Evolutionary conservation across 1,140 invertebrate species (phyloP), one percentile per base, ranked within the genome.

Genomic region (Drosophila pallidifrons): DNA sequence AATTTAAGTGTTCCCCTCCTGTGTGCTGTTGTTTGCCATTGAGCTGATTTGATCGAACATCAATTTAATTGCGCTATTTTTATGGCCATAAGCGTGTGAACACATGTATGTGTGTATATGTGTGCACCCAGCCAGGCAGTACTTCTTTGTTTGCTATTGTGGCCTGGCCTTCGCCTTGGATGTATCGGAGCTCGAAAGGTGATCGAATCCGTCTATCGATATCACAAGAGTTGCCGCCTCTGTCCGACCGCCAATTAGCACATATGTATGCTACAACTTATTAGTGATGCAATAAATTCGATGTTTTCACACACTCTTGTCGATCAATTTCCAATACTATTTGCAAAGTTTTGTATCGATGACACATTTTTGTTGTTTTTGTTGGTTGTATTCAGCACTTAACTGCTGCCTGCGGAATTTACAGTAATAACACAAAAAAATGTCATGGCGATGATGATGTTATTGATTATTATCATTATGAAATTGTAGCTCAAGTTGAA

Each of bases 1-100:
- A 81, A 79, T 80, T 80, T 88, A 64, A 77, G 77, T 74, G 64
- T 20, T 49, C 5, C 16, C 25, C 28, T 46, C 38, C 32, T 38
- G 49, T 8, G 13, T 25, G 20, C 20, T 25, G 20, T 25, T 25
- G 20, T 4, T n/a, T 73, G 64, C 67, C 75, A 77, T 73, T 79
- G 73, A 68, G 77, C 81, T 77, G 75, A 85, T 85, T 85, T 78
- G 80, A 89, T 88, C 82, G 83, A 88, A 75, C 72, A 87, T 75
- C 63, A 79, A 83, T 88, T 88, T 83, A 83, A 87, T 87, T 83
- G 77, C 70, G 49, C 57, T 71, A 57, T 82, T 68, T 82, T 77
- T 68, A 65, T 80, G 70, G 60, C 32, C 54, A 59, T 35, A 64
- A 28, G 60, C 30, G 41, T 41, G 63, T 35, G 45, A 3, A 46